These are phyloP conservation scores for Merluccius polli DNA, from an alignment of 2,797 vertebrate species.

Conservation along the genomic window DNA sequence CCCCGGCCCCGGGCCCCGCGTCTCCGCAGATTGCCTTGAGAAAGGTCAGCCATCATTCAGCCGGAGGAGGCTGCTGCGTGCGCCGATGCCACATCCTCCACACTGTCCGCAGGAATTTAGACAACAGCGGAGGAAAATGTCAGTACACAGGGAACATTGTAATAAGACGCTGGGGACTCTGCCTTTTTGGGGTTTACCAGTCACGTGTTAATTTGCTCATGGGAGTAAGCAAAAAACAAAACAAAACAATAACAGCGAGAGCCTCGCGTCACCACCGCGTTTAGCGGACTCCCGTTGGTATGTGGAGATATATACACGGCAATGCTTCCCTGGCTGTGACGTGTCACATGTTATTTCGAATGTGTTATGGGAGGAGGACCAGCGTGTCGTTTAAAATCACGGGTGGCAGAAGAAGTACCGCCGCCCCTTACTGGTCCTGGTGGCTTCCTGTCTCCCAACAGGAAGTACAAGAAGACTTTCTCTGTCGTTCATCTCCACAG, in stretches of 20 bases:
- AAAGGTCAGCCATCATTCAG: constrained; percentile 71
- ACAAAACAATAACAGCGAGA: neutral
- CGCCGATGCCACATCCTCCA: constrained; percentile 53
- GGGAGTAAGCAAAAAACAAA: constrained; percentile 8
- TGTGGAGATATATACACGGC: neutral
- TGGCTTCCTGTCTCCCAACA: constrained; percentile 74
- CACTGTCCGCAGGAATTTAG: constrained; percentile 63
- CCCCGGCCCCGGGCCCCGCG: constrained; percentile 18
- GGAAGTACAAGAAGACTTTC: constrained; percentile 64
- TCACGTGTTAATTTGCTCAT: neutral
- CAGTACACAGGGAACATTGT: constrained; percentile 53
- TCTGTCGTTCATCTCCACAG: constrained; percentile 57
- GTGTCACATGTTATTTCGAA: neutral
- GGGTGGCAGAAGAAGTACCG: constrained; percentile 50
- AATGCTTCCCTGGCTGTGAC: neutral
- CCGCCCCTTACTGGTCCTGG: constrained; percentile 68
- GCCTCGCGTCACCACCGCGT: neutral
- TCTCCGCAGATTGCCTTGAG: constrained; percentile 39
- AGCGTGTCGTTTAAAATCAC: constrained; percentile 46
- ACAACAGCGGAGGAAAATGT: constrained; percentile 62
- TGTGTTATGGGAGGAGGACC: constrained; percentile 35
- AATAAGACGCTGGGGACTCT: constrained; percentile 45
- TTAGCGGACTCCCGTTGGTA: neutral
- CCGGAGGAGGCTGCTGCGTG: constrained; percentile 42
- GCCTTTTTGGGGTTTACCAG: constrained; percentile 19